Evolutionary conservation across 2,888 invertebrate species (phyloP), one percentile per base, ranked within the genome.

Genomic region (Tortricodes alternella): DNA sequence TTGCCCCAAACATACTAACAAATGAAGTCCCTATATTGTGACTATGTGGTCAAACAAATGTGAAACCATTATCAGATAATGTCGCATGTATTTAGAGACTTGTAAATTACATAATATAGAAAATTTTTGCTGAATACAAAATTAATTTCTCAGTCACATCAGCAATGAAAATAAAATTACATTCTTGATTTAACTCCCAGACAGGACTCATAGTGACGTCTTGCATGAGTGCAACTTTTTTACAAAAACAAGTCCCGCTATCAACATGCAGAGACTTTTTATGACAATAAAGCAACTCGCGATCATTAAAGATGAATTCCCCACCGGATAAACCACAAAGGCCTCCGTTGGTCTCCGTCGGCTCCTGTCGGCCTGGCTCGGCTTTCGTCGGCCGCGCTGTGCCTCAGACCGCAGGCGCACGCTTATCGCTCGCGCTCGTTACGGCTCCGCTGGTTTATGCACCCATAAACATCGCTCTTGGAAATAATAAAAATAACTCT

Each of bases 401-500:
- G 39, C 53, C 61, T 48, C 53, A 43, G 37, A 60, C 59, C 59
- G 44, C 63, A 44, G 64, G 69, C 68, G 62, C 62, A 61, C 60
- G 74, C 74, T 74, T 76, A 74, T 75, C 76, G 67, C 62, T 41
- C 48, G 34, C 55, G 46, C 53, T 61, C 53, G 50, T 55, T 58
- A 58, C 64, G 63, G 64, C 59, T 62, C 62, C 63, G 59, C 56
- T 67, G 63, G 65, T 67, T 70, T 67, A 71, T 75, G 70, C 68
- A 65, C 62, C 60, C 74, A 66, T 78, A 78, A 78, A 75, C 77
- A 73, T 73, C 62, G 68, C 71, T 69, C 71, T 66, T 64, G 70
- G 70, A 71, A 67, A 76, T 76, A 71, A 77, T 77, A 77, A 73
- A 77, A 75, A 77, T 74, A 72, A 69, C 68, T 68, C 60, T 46